Percentiles rank a stretch among this genome's conserved stretches.
phyloP scores from a whole-genome alignment of 2,113 vertebrate genomes.

The Clarias batrachus region DNA sequence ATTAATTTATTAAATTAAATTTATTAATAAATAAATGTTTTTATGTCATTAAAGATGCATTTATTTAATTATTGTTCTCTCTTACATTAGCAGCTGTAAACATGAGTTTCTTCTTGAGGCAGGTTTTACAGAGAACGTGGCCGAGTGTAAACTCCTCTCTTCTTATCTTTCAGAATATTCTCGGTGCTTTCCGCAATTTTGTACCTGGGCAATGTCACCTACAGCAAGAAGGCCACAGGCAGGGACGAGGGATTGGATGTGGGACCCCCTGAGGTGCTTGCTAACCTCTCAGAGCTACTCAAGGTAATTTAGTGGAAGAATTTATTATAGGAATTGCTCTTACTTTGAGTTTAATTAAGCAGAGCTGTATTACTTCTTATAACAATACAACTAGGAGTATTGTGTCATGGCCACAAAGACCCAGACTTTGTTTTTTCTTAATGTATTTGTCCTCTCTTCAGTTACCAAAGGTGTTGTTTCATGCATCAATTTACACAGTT shows the following conservation, averaged over 20 bases:
- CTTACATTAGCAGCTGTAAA: neutral
- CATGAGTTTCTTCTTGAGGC: neutral
- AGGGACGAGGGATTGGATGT: slow-evolving; percentile 95
- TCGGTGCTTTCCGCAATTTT: slow-evolving; percentile 93
- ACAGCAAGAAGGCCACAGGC: slow-evolving; percentile 85
- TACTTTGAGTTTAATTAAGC: neutral
- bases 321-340: neutral
- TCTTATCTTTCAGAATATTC: slow-evolving; percentile 81
- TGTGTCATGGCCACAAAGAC: neutral
- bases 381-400: neutral
- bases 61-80: neutral
- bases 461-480: neutral
- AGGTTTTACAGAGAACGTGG: neutral
- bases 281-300: slow-evolving; percentile 89
- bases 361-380: neutral
- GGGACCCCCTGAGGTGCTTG: slow-evolving; percentile 88
- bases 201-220: slow-evolving; percentile 93
- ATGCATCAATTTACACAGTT: neutral
- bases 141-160: neutral
- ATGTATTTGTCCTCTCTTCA: neutral
- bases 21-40: neutral
- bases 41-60: neutral
- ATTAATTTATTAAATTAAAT: neutral
- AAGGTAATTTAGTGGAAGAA: slow-evolving; percentile 71
- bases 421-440: neutral